Evolutionary conservation across 2,113 vertebrate species (phyloP).

Genomic region (Calonectris borealis): DNA sequence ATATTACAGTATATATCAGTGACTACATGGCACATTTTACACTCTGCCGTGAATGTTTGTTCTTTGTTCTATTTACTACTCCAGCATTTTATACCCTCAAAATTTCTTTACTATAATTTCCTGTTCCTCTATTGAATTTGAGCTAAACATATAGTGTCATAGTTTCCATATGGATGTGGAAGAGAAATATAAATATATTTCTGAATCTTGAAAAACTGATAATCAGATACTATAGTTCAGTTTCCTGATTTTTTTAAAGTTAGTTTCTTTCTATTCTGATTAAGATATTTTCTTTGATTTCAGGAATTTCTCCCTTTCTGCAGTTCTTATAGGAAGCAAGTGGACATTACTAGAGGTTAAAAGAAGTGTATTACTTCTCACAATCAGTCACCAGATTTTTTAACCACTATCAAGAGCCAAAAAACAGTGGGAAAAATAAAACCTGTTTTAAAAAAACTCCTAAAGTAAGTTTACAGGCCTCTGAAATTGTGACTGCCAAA

Average conservation of each 20-base stretch:
- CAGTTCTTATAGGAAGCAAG: not conserved
- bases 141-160: not conserved
- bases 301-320: not conserved
- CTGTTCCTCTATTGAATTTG: constrained; percentile 3
- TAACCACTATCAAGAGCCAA: not conserved
- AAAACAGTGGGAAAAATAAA: not conserved
- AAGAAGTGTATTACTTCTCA: not conserved
- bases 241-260: not conserved
- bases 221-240: not conserved
- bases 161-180: not conserved
- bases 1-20: not conserved
- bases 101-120: constrained; percentile 26
- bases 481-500: not conserved
- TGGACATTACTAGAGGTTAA: not conserved
- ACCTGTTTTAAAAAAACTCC: not conserved
- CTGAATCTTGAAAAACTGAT: not conserved
- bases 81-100: not conserved
- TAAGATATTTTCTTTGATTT: not conserved
- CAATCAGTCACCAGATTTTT: not conserved
- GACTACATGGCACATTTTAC: constrained; percentile 49
- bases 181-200: not conserved
- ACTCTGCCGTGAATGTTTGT: not conserved
- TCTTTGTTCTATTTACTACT: constrained; percentile 33
- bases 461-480: not conserved
- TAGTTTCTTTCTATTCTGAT: not conserved